Conservation (phyloP, 2,888 invertebrate species). For the Scaptomyza cyrtandrae region DNA sequence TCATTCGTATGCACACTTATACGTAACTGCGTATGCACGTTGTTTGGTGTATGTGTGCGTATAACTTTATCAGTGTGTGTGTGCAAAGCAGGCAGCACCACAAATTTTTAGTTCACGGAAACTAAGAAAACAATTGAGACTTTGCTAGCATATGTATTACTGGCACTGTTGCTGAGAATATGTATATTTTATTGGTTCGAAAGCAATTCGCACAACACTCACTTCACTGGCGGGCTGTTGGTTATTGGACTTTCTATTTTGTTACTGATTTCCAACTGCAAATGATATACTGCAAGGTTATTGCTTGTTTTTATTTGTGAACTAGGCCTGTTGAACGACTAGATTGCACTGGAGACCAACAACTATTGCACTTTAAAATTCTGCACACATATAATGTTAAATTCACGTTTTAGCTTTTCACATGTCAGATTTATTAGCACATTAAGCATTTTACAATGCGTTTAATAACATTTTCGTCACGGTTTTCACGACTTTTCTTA, state of each 20-base stretch:
- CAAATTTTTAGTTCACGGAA: conserved; percentile 30
- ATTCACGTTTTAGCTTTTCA: conserved; percentile 54
- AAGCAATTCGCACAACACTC: conserved; percentile 73
- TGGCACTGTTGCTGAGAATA: conserved; percentile 8
- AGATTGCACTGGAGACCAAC: conserved; percentile 37
- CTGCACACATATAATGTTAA: conserved; percentile 63
- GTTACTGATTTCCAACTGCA: conserved; percentile 45
- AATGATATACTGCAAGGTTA: conserved; percentile 67
- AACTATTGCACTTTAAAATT: conserved; percentile 74
- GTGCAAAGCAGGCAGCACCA: conserved; percentile 23
- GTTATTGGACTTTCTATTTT: conserved; percentile 75
- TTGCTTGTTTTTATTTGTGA: conserved; percentile 61
- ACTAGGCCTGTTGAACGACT: conserved; percentile 24
- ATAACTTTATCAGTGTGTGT: conserved; percentile 6
- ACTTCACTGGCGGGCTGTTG: conserved; percentile 79
- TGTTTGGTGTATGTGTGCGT: conserved; percentile 12
- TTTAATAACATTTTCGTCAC: conserved; percentile 68
- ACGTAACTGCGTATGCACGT: conserved; percentile 41
- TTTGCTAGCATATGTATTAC: conserved; percentile 22
- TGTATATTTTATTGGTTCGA: conserved; percentile 31
- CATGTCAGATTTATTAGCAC: conserved; percentile 54
- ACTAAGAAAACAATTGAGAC: conserved; percentile 25
- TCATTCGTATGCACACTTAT: conserved; percentile 55
- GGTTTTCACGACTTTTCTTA: conserved; percentile 57
- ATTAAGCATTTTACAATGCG: conserved; percentile 69